Conservation (phyloP, 2,797 vertebrate genomes). For the Telmatherina bonti region DNA sequence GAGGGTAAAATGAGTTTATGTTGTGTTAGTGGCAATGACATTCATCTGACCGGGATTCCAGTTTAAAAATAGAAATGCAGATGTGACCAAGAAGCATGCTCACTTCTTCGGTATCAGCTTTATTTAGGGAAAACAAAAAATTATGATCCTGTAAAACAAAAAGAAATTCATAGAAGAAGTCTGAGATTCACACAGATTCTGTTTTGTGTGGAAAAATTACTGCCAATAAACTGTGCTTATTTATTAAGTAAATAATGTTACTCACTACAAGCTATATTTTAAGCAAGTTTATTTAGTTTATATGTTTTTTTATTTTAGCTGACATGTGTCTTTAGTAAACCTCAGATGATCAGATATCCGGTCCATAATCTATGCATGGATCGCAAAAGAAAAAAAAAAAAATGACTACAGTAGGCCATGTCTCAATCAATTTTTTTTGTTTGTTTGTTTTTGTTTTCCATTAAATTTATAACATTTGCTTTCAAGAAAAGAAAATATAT, state of each 20-base stretch:
- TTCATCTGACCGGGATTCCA: constrained; percentile 42
- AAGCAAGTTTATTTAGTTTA: constrained; percentile 9
- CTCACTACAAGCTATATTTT: constrained; percentile 7
- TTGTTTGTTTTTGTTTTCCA: background rate
- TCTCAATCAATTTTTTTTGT: constrained; percentile 8
- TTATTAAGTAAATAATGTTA: constrained; percentile 10
- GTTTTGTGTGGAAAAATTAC: background rate
- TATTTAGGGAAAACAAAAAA: background rate
- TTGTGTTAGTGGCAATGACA: constrained; percentile 40
- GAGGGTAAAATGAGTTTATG: constrained; percentile 40
- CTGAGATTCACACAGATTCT: background rate
- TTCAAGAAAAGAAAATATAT: constrained; percentile 48
- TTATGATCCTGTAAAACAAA: background rate
- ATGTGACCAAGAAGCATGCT: constrained; percentile 48
- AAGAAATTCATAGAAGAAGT: background rate
- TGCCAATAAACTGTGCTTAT: constrained; percentile 3
- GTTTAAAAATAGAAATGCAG: constrained; percentile 58
- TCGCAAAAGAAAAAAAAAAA: background rate
- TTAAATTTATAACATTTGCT: constrained; percentile 43
- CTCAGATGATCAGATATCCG: constrained; percentile 35
- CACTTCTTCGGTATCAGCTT: constrained; percentile 3
- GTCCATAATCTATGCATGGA: constrained; percentile 27
- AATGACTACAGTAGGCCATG: background rate
- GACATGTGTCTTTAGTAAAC: constrained; percentile 32
- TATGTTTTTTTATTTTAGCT: constrained; percentile 32